Evolutionary conservation across 2,888 invertebrate species (phyloP).

Genomic region (Acholoe squamosa): DNA sequence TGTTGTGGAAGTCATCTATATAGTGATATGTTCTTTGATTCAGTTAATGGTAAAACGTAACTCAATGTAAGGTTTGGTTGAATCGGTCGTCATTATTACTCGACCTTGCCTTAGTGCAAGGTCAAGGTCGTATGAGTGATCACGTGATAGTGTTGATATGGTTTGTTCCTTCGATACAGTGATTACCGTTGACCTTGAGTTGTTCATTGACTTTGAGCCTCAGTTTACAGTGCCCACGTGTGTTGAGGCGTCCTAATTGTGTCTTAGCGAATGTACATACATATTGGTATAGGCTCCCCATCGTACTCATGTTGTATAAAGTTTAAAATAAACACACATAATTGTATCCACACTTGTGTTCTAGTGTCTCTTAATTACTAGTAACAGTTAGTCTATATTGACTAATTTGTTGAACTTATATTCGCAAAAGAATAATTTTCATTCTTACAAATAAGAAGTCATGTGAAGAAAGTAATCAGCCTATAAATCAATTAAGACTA

Average conservation of each 20-base stretch:
- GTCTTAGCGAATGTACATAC: conserved; percentile 58
- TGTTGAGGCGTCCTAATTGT: conserved; percentile 40
- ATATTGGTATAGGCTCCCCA: conserved; percentile 53
- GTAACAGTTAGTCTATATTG: too few relatives aligned
- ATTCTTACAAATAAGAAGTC: too few relatives aligned
- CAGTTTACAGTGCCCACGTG: conserved; percentile 27
- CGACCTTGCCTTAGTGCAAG: background rate
- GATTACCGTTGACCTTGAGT: conserved; percentile 42
- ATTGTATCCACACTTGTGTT: conserved; percentile 36
- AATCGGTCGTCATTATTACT: conserved; percentile 31
- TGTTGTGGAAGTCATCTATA: conserved; percentile 56
- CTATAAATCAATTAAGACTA: too few relatives aligned
- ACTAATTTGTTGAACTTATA: too few relatives aligned
- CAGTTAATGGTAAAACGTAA: conserved; percentile 46
- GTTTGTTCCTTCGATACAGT: conserved; percentile 37
- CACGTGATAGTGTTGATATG: conserved; percentile 51
- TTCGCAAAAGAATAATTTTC: too few relatives aligned
- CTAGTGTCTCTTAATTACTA: background rate
- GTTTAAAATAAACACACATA: conserved; percentile 60
- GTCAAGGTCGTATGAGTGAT: conserved; percentile 47
- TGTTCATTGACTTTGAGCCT: conserved; percentile 14
- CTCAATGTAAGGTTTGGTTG: conserved; percentile 31
- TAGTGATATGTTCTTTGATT: conserved; percentile 11
- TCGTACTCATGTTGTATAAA: conserved; percentile 61
- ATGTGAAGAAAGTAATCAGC: too few relatives aligned